Conservation (phyloP, 1,140 invertebrate genomes). For the Drosophila kepulauana region DNA sequence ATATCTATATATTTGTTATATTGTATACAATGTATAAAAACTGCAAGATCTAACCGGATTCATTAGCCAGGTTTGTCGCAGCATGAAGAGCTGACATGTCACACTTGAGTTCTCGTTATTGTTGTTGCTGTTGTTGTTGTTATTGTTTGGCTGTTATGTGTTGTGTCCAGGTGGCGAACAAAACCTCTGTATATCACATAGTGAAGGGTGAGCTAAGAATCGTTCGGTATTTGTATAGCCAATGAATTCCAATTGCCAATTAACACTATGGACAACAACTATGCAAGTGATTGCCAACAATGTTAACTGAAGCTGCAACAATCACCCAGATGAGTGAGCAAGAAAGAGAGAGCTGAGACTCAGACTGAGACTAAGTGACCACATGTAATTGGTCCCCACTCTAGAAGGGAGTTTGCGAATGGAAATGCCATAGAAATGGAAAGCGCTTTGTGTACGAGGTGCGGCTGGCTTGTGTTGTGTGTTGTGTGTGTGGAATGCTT, state of each 20-base stretch:
- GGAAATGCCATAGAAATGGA: slow-evolving; percentile 49
- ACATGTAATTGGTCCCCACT: not conserved
- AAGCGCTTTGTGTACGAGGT: slow-evolving; percentile 17
- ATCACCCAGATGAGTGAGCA: slow-evolving; percentile 6
- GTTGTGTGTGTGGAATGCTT: slow-evolving; percentile 17
- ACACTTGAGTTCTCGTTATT: not conserved
- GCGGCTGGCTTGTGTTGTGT: not conserved
- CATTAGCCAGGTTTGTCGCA: slow-evolving; percentile 8
- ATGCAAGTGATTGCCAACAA: slow-evolving; percentile 11
- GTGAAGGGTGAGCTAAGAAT: slow-evolving; percentile 35
- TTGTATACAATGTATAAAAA: not conserved
- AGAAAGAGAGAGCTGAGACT: not conserved
- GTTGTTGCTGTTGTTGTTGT: slow-evolving; percentile 12
- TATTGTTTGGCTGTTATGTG: too few species aligned
- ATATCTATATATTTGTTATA: not conserved
- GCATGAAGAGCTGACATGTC: slow-evolving; percentile 25
- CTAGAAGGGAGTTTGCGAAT: slow-evolving; percentile 34
- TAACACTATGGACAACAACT: slow-evolving; percentile 19
- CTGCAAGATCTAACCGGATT: slow-evolving; percentile 35
- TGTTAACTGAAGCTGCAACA: slow-evolving; percentile 1
- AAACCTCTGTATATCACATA: not conserved
- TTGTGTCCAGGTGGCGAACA: slow-evolving; percentile 5
- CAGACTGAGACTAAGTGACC: too few species aligned
- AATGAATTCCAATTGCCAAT: slow-evolving; percentile 22
- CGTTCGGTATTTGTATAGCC: not conserved